Percentiles rank a stretch among this genome's conserved stretches.
Evolutionary conservation across 2,797 vertebrate species (phyloP).

Genomic region (Gymnodraco acuticeps): DNA sequence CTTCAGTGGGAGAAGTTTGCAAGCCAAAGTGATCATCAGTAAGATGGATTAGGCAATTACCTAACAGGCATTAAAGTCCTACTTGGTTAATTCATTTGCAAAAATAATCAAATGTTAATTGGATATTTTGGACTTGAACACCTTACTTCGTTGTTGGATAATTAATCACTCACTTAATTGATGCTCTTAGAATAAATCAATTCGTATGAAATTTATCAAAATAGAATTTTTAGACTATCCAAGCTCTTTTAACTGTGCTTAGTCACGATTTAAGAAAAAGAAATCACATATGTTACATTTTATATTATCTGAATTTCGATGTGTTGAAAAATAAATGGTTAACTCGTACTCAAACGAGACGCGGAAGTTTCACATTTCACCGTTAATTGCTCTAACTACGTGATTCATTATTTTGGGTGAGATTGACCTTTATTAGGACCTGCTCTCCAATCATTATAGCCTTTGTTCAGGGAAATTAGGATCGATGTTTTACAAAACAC

Average conservation of each 20-base stretch:
- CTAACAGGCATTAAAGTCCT: conserved; percentile 3
- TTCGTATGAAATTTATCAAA: too few relatives aligned
- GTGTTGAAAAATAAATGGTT: neutral
- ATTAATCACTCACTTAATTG: neutral
- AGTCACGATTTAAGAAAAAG: too few relatives aligned
- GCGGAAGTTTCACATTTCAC: neutral
- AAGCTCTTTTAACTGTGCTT: too few relatives aligned
- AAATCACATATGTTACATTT: too few relatives aligned
- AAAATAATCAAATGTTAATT: neutral
- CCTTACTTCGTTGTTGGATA: neutral
- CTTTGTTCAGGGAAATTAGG: neutral
- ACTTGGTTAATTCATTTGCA: neutral
- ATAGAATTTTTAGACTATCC: too few relatives aligned
- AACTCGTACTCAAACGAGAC: neutral
- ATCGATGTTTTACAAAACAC: neutral
- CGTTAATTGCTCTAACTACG: neutral
- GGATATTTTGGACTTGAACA: conserved; percentile 1
- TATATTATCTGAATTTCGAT: neutral
- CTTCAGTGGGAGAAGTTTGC: neutral
- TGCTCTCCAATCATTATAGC: neutral
- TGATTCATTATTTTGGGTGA: neutral
- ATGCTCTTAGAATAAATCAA: neutral
- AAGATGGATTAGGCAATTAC: conserved; percentile 20
- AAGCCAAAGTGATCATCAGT: conserved; percentile 6
- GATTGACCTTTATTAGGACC: neutral